Base-by-base conservation (phyloP, 1,140 invertebrate species). In the Drosophila parvula region DNA sequence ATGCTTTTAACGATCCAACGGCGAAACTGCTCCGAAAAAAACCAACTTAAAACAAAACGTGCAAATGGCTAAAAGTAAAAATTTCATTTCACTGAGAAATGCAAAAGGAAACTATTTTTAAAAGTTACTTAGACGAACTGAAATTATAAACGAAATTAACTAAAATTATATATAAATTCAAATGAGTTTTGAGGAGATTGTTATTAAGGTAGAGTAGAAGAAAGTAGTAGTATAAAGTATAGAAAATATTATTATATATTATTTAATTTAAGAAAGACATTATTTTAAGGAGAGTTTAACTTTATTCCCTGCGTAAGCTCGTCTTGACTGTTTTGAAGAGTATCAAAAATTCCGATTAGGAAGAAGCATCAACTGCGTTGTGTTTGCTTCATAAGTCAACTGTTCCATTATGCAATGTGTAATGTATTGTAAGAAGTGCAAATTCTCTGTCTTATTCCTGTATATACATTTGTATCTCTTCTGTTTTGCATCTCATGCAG, bases 1-100 rank as follows among this genome's bases (percentile, higher is more conserved):
- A 76, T 82, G 82, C 71, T 82, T 62, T 86, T 79, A 88, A 83
- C 64, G 62, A 85, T 65, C 59, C 40, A 40, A 38, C n/a, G 57
- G 36, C 18, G 27, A 61, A 45, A 30, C 16, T 22, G 32, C 18
- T 27, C 18, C 18, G 34, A 36, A 27, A 74, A 60, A 78, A 57
- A 40, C 22, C 22, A 22, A 51, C 44, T 36, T n/a, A 38, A 34
- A 56, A 56, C 44, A 48, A 59, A 60, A 45, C 32, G 57, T 64
- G 36, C 14, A 63, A 78, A 57, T 41, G 38, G 27, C 43, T 40
- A 27, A 32, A 32, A 38, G 32, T 18, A 36, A 44, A 34, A 44
- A 43, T 27, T 16, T 30, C n/a, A 32, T 38, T 53, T 38, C 4
- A 53, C 32, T 36, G 16, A 18, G 16, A 36, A 53, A 14, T 22